Base-by-base conservation (phyloP, 2,888 invertebrate genomes). In the Loripinus fragilis region DNA sequence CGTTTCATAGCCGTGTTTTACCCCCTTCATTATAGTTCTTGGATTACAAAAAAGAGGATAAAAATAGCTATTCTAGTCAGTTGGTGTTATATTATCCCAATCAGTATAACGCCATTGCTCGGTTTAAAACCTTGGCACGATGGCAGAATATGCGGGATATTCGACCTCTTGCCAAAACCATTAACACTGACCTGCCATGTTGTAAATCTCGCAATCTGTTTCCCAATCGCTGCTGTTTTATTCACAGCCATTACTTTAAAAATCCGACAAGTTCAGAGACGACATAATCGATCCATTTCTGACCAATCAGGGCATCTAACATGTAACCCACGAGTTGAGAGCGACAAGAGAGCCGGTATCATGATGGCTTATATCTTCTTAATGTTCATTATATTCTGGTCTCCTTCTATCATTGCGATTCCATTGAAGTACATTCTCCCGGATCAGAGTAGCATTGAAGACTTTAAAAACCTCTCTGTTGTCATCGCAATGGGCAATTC, bases 1-100 rank as follows among this genome's bases (percentile, higher is more conserved):
- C 81, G 88, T 3, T 88, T 82, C 73, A 45, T 88, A 0, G 86
- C 87, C 3, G 73, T 88, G 15, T 65, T 85, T 12, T 84, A 74
- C 48, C 87, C 87, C 2, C 60, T 87, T 33, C 67, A 80, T 33
- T 86, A 87, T 69, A 66, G 48, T 1, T 33, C 67, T 28, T 42
- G 78, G 15, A 79, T 84, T 69, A 85, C 86, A 0, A 76, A 76
- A 10, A 45, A 72, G 3, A 82, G 74, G 25, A 83, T 81, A 1
- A 80, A 72, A 25, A 20, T 73, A 0, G 71, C 76, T 12, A 76
- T 87, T 0, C 41, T 52, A 1, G 17, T 74, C 41, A 20, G 85
- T 42, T 87, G 87, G 87, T 52, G 78, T 2, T 86, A 85, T 60
- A 69, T 79, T 45, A 30, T 81, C 1, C 30, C 76, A 15, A 45